Evolutionary conservation across 2,113 vertebrate species (phyloP).

Genomic region (Orthochromis malagaraziensis): DNA sequence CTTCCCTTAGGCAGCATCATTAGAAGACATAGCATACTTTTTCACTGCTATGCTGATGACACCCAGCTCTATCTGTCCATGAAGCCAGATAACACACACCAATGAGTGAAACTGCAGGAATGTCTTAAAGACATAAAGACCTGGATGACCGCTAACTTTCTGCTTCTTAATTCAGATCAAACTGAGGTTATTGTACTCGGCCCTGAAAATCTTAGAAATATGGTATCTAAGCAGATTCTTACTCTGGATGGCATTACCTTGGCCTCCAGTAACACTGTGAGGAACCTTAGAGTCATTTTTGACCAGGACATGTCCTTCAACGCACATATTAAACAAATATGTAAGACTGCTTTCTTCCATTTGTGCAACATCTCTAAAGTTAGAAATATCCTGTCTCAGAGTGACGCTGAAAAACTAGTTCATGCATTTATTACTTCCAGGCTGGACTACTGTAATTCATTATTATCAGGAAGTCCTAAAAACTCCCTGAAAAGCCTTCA

Average conservation of each 20-base stretch:
- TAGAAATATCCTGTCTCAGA: neutral
- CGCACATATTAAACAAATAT: neutral
- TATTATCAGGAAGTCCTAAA: accelerated
- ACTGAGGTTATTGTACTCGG: neutral
- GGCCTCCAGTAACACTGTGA: neutral
- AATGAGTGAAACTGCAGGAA: too few species aligned
- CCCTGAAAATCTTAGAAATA: accelerated
- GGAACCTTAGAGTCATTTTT: neutral
- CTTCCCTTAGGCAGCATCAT: too few species aligned
- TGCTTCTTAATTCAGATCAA: accelerated
- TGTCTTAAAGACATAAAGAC: too few species aligned
- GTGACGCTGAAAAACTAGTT: neutral
- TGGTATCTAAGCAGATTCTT: accelerated
- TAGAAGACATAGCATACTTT: too few species aligned
- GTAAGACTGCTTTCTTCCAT: neutral
- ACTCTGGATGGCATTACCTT: neutral
- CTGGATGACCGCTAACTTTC: accelerated
- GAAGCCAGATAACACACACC: too few species aligned
- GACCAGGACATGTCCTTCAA: neutral
- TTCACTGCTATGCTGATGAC: too few species aligned
- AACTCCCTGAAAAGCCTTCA: neutral
- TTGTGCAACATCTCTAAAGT: accelerated
- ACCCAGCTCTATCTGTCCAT: too few species aligned
- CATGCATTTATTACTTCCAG: neutral
- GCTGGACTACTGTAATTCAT: accelerated